These are phyloP conservation scores for Rhabdomys pumilio DNA, from an alignment of 2,797 vertebrate species.

Conservation along the genomic window DNA sequence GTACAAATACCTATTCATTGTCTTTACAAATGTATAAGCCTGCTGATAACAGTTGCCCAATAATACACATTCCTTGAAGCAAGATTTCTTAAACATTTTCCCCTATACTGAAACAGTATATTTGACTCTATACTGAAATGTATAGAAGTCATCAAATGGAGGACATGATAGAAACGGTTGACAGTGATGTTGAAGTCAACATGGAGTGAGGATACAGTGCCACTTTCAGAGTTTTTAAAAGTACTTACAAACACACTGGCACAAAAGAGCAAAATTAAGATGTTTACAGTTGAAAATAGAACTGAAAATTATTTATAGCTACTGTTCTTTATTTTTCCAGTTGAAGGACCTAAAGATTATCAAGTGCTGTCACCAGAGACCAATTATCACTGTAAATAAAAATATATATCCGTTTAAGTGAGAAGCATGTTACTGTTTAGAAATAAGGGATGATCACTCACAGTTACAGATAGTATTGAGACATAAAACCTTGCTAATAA, in stretches of 20 bases:
- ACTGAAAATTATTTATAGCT: constrained; percentile 45
- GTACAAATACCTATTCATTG: background rate
- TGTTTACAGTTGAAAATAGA: background rate
- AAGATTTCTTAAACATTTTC: background rate
- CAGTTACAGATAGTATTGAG: background rate
- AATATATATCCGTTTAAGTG: background rate
- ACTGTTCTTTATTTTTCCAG: background rate
- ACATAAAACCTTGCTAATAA: background rate
- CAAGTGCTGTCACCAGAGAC: background rate
- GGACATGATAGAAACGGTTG: background rate
- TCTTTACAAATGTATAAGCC: background rate
- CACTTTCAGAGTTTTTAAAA: background rate
- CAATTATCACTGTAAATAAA: background rate
- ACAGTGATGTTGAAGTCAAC: constrained; percentile 31
- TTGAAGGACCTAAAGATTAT: constrained; percentile 40
- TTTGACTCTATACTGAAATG: background rate
- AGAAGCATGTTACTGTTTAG: background rate
- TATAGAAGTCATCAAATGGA: background rate
- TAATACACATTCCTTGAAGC: background rate
- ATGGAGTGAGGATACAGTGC: background rate
- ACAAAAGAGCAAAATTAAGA: background rate
- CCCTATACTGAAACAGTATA: background rate
- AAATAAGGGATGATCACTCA: background rate
- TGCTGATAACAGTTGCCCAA: background rate
- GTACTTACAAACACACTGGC: background rate